These are phyloP conservation scores for Isaurus tuberculatus DNA, from an alignment of 92 coral and sea anemone genomes.

Conservation along the genomic window DNA sequence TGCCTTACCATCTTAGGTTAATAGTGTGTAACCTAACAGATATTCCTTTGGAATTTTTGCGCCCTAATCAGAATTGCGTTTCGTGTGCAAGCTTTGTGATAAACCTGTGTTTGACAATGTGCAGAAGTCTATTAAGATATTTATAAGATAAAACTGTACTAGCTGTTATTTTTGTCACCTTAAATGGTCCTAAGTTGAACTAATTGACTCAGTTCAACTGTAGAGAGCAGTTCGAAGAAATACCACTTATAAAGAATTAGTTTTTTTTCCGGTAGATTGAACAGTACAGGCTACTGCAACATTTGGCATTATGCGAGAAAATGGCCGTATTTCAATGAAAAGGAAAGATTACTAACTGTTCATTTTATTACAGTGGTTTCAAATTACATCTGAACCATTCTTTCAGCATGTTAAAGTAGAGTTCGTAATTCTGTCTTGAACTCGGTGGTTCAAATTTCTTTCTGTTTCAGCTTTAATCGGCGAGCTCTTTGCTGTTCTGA, in stretches of 20 bases:
- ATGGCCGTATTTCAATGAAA: no score
- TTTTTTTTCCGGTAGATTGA: neutral
- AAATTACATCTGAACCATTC: no score
- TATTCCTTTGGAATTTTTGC: neutral
- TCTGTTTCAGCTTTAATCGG: no score
- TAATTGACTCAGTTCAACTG: neutral
- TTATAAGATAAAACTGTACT: constrained; percentile 26
- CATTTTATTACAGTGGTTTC: no score
- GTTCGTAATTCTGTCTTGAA: no score
- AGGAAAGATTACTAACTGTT: no score
- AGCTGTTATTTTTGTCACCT: neutral
- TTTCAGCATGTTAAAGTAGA: no score
- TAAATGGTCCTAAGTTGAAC: neutral
- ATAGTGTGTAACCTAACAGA: neutral
- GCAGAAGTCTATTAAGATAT: neutral
- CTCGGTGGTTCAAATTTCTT: no score
- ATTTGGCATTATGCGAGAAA: no score
- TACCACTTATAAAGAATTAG: no score
- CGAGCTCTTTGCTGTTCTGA: neutral
- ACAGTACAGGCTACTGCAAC: constrained; percentile 2
- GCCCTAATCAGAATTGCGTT: neutral
- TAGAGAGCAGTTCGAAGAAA: no score
- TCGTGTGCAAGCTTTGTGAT: neutral
- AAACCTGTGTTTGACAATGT: constrained; percentile 36
- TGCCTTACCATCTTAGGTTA: no score